Percentiles rank a stretch among this genome's conserved stretches.
Conservation (phyloP, 2,113 vertebrate genomes). For the Oryzias celebensis region DNA sequence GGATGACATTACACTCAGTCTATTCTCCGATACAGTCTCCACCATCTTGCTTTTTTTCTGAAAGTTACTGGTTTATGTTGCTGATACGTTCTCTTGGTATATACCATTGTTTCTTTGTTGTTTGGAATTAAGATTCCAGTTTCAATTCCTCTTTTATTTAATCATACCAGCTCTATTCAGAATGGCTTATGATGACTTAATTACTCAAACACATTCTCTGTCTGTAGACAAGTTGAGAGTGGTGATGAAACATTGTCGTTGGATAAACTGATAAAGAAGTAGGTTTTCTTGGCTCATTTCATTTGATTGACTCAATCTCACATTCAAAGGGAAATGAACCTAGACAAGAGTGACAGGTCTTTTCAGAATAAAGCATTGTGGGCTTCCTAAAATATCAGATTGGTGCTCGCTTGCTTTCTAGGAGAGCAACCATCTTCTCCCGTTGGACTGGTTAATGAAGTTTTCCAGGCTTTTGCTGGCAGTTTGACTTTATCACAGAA, state of each 20-base stretch:
- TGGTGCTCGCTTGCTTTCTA: conserved; percentile 61
- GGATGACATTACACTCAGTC: no score
- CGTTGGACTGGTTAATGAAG: conserved; percentile 71
- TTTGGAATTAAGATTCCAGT: no score
- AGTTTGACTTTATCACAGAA: conserved; percentile 64
- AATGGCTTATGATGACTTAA: no score
- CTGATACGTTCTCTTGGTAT: no score
- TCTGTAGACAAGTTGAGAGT: conserved; percentile 13
- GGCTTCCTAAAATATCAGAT: conserved; percentile 55
- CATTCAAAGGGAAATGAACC: conserved; percentile 70
- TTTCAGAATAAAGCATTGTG: conserved; percentile 69
- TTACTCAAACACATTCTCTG: conserved; percentile 28
- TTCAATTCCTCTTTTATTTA: no score
- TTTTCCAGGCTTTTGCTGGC: conserved; percentile 59
- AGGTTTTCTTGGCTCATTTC: conserved; percentile 68
- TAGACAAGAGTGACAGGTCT: conserved; percentile 66
- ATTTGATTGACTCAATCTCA: conserved; percentile 72
- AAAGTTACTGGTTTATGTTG: no score
- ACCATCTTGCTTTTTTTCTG: no score
- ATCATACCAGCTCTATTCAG: no score
- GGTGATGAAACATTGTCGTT: conserved; percentile 48
- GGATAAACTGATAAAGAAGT: conserved; percentile 67
- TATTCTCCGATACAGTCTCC: no score
- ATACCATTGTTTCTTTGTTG: no score
- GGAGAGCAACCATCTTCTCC: conserved; percentile 66